A percentile compares a stretch with the other conserved stretches of the same genome.
These are phyloP conservation scores for Hyperoplus immaculatus DNA, from an alignment of 2,797 vertebrate species.

Conservation along the genomic window DNA sequence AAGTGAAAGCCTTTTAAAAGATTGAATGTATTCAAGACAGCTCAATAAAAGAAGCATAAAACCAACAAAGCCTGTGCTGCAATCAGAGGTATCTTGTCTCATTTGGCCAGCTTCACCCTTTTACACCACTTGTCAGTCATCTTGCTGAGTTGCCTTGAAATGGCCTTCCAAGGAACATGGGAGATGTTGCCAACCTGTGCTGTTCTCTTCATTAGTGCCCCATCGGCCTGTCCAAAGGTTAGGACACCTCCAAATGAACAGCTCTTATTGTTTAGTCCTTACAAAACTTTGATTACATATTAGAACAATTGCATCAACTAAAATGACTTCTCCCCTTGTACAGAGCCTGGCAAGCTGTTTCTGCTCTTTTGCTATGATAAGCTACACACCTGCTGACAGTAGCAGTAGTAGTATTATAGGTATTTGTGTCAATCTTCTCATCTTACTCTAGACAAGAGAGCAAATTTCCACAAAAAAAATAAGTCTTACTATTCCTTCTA, in stretches of 20 bases:
- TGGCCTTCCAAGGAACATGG: background rate
- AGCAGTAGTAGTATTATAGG: too few species aligned
- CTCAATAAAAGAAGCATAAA: background rate
- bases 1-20: background rate
- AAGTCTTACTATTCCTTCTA: background rate
- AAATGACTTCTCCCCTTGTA: background rate
- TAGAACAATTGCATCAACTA: background rate
- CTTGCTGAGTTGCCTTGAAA: background rate
- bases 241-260: background rate
- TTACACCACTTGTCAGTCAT: conserved; percentile 6
- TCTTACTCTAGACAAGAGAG: background rate
- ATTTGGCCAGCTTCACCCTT: background rate
- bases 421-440: background rate
- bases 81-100: background rate
- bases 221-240: background rate
- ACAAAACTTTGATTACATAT: background rate
- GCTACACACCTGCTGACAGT: background rate
- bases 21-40: background rate
- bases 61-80: background rate
- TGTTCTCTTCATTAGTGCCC: background rate
- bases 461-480: background rate
- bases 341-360: background rate
- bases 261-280: background rate
- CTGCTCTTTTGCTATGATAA: background rate
- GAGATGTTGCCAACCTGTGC: background rate